Percentiles rank a stretch among this genome's conserved stretches.
Conservation (phyloP, 35 echinoderm and acorn worm species). For the Strongylocentrotus purpuratus region DNA sequence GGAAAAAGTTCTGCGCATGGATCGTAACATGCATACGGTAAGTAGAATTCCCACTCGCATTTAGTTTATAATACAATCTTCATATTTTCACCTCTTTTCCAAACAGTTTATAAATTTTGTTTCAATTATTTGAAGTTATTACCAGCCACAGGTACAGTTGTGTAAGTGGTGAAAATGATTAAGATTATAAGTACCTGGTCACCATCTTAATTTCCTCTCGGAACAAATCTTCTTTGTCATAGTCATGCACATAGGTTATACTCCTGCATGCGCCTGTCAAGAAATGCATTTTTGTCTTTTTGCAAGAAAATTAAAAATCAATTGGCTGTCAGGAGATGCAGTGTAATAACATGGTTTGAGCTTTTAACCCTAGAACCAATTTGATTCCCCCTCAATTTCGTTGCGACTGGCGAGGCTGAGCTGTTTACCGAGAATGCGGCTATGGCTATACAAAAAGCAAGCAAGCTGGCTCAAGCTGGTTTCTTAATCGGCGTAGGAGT, state of each 20-base stretch:
- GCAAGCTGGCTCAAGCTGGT: slow-evolving; percentile 72
- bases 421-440: slow-evolving; percentile 69
- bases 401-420: slow-evolving; percentile 65
- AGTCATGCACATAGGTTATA: not conserved
- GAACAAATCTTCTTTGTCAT: too few species aligned
- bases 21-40: slow-evolving; percentile 76
- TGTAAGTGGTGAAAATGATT: not conserved
- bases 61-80: not conserved
- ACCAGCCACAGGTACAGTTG: not conserved
- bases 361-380: too few species aligned
- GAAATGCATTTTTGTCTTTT: not conserved
- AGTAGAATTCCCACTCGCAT: not conserved
- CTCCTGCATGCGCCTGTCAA: too few species aligned
- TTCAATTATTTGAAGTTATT: too few species aligned
- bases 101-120: too few species aligned
- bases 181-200: not conserved
- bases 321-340: too few species aligned
- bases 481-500: slow-evolving; percentile 66
- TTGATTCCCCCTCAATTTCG: not conserved
- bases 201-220: too few species aligned
- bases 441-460: slow-evolving; percentile 60
- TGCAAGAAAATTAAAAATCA: too few species aligned
- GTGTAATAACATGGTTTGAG: too few species aligned
- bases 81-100: too few species aligned
- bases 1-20: slow-evolving; percentile 85